phyloP scores from a whole-genome alignment of 2,113 vertebrate species.

The Daphoenositta chrysoptera region DNA sequence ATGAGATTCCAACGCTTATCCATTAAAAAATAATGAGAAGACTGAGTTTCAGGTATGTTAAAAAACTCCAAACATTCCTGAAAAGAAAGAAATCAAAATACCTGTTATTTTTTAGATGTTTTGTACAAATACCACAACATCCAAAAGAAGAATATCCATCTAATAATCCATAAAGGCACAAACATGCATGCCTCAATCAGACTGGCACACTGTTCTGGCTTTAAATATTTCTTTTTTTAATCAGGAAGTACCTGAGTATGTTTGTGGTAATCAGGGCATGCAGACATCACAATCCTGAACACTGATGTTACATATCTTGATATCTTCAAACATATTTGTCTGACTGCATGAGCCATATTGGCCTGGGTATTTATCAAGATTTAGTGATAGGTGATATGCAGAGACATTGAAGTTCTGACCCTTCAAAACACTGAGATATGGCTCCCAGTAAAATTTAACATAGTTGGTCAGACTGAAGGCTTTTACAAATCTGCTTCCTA shows the following conservation, averaged over 20 bases:
- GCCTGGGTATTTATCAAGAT: neutral
- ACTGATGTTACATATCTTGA: neutral
- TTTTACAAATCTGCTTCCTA: neutral
- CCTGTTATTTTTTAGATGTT: neutral
- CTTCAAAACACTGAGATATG: neutral
- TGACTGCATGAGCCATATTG: neutral
- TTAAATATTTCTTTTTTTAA: neutral
- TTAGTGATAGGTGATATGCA: neutral
- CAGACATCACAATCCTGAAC: neutral
- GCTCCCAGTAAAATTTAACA: neutral
- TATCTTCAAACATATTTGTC: neutral
- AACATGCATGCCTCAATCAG: neutral
- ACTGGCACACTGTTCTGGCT: neutral
- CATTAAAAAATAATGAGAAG: slow-evolving; percentile 97
- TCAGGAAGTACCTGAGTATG: neutral
- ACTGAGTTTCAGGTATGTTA: slow-evolving; percentile 95
- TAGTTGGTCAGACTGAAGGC: neutral
- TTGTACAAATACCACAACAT: neutral
- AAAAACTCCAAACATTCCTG: slow-evolving; percentile 98
- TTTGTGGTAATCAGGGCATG: neutral
- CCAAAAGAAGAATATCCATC: neutral
- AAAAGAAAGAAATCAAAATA: slow-evolving; percentile 5
- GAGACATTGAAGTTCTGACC: neutral
- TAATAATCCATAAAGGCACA: neutral
- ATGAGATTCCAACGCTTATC: slow-evolving; percentile 99